Evolutionary conservation across 2,888 invertebrate species (phyloP).

Genomic region (Oscheius sp.): DNA sequence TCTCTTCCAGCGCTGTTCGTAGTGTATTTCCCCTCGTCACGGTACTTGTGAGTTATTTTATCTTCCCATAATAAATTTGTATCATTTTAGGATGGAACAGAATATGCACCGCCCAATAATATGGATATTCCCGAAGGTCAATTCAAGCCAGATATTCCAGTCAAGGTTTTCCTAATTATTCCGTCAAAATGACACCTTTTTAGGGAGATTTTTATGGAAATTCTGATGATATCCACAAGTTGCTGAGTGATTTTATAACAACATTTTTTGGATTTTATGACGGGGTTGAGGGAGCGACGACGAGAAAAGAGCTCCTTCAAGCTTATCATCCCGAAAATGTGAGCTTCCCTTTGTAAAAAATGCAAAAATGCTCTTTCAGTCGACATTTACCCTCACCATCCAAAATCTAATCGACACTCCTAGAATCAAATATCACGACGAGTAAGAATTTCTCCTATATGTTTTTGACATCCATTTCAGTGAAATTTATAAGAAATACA

Average conservation of each 20-base stretch:
- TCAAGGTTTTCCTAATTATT: too few relatives aligned
- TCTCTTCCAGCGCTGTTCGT: constrained; percentile 61
- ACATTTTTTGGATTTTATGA: constrained; percentile 58
- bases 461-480: constrained; percentile 39
- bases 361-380: constrained; percentile 51
- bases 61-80: background rate
- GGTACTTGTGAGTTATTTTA: constrained; percentile 53
- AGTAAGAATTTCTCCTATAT: constrained; percentile 45
- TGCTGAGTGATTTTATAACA: constrained; percentile 64
- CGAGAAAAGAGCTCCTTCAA: constrained; percentile 57
- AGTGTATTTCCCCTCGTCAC: constrained; percentile 60
- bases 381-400: constrained; percentile 63
- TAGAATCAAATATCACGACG: constrained; percentile 46
- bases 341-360: constrained; percentile 6
- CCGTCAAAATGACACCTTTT: too few relatives aligned
- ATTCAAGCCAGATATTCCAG: background rate
- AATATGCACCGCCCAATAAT: constrained; percentile 33
- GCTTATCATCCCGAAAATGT: constrained; percentile 68
- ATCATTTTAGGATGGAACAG: constrained; percentile 45
- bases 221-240: constrained; percentile 44
- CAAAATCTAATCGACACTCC: constrained; percentile 42
- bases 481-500: constrained; percentile 57
- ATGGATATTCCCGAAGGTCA: constrained; percentile 16
- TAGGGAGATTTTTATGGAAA: constrained; percentile 61
- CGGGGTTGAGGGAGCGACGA: constrained; percentile 48